phyloP scores from a whole-genome alignment of 2,888 invertebrate species.

The Molanna angustata region DNA sequence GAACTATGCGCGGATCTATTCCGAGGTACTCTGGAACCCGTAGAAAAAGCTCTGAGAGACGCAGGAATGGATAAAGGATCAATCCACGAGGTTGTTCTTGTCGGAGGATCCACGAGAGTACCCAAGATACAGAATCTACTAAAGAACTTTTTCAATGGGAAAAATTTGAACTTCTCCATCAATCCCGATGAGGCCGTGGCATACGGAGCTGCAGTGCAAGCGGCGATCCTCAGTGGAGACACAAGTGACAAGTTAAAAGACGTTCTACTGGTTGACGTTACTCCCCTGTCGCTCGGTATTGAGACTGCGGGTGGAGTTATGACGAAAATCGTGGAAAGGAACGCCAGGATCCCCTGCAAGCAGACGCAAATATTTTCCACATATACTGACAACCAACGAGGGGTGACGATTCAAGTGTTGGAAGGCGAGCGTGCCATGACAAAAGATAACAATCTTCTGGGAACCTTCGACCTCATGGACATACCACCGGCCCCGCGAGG shows the following conservation, averaged over 20 bases:
- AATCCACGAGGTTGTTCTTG: constrained; percentile 77
- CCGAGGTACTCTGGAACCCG: constrained; percentile 70
- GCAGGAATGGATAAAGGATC: constrained; percentile 74
- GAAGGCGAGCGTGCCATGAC: constrained; percentile 80
- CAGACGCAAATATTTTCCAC: constrained; percentile 75
- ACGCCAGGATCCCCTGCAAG: constrained; percentile 69
- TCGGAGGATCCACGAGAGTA: constrained; percentile 78
- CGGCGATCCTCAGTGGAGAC: constrained; percentile 70
- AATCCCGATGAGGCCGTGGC: constrained; percentile 83
- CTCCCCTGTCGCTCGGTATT: constrained; percentile 67
- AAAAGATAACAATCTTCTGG: constrained; percentile 71
- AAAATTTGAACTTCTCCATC: constrained; percentile 69
- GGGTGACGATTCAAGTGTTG: constrained; percentile 69
- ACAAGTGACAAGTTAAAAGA: constrained; percentile 72
- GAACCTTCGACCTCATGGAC: constrained; percentile 64
- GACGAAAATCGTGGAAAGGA: constrained; percentile 72
- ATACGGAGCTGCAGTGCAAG: constrained; percentile 73
- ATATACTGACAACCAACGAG: constrained; percentile 77
- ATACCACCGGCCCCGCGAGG: constrained; percentile 70
- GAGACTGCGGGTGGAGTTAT: constrained; percentile 82
- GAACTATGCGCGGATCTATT: constrained; percentile 71
- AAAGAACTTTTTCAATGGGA: constrained; percentile 73
- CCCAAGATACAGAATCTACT: constrained; percentile 74
- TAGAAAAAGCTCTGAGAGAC: constrained; percentile 74
- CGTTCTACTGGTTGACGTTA: constrained; percentile 57